phyloP scores from a whole-genome alignment of 2,888 invertebrate genomes.

The Tipula confusa region DNA sequence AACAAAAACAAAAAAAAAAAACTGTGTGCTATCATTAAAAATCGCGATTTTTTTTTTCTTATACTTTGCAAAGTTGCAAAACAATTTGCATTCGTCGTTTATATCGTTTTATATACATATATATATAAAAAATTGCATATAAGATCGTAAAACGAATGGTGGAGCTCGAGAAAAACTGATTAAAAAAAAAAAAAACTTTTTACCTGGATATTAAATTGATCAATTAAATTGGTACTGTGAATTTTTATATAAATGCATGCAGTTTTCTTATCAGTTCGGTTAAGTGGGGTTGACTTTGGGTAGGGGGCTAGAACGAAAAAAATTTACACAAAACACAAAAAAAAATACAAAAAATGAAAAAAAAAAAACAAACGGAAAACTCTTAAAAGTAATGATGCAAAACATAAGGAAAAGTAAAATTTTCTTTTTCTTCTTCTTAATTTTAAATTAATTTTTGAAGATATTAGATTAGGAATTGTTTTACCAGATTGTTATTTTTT shows the following conservation, averaged over 20 bases:
- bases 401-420: not conserved
- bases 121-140: not conserved
- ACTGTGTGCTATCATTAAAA: not conserved
- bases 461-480: constrained; percentile 20
- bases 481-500: constrained; percentile 17
- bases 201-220: not conserved
- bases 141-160: not conserved
- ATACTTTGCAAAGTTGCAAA: not conserved
- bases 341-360: too few relatives aligned
- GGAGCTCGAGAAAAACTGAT: not conserved
- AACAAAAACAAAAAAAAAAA: not conserved
- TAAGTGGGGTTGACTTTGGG: not conserved
- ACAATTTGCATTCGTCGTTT: constrained; percentile 20
- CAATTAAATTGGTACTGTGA: constrained; percentile 20
- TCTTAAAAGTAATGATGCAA: not conserved
- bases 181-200: not conserved
- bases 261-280: not conserved
- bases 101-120: not conserved
- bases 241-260: not conserved
- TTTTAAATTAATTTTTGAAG: not conserved
- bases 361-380: not conserved
- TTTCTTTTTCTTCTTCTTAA: not conserved
- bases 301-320: not conserved
- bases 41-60: not conserved
- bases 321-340: not conserved